Percentiles rank a stretch among this genome's conserved stretches.
These are phyloP conservation scores for Atlantisia rogersi DNA, from an alignment of 2,113 vertebrate species.

Conservation along the genomic window DNA sequence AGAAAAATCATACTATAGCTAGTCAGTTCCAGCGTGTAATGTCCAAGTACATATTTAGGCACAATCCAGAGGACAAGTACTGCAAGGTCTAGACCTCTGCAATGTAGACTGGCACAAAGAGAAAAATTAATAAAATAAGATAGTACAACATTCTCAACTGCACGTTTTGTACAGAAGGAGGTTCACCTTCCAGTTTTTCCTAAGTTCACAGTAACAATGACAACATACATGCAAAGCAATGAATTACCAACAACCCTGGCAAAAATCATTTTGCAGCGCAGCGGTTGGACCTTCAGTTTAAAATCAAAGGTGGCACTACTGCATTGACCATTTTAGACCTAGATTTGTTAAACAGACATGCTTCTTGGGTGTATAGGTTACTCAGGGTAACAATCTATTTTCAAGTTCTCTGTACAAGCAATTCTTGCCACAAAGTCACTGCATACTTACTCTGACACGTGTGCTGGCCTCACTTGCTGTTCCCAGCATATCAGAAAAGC, in stretches of 20 bases:
- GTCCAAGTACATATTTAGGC: background rate
- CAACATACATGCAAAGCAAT: background rate
- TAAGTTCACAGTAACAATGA: background rate
- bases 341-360: background rate
- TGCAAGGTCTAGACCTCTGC: background rate
- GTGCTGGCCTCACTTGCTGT: conserved; percentile 87
- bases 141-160: background rate
- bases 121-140: background rate
- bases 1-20: background rate
- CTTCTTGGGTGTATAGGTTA: background rate
- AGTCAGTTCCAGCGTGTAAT: background rate
- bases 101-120: background rate
- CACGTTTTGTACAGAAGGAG: background rate
- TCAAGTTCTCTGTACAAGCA: background rate
- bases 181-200: background rate
- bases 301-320: background rate
- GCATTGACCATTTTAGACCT: background rate
- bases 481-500: conserved; percentile 96
- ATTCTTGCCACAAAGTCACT: background rate
- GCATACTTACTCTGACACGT: conserved; percentile 87
- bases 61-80: background rate
- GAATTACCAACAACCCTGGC: background rate
- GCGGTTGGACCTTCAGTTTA: background rate
- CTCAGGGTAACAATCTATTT: background rate
- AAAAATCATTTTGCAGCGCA: background rate